Percentiles rank a stretch among this genome's conserved stretches.
These are phyloP conservation scores for Bombylius major DNA, from an alignment of 2,888 invertebrate species.

Conservation along the genomic window DNA sequence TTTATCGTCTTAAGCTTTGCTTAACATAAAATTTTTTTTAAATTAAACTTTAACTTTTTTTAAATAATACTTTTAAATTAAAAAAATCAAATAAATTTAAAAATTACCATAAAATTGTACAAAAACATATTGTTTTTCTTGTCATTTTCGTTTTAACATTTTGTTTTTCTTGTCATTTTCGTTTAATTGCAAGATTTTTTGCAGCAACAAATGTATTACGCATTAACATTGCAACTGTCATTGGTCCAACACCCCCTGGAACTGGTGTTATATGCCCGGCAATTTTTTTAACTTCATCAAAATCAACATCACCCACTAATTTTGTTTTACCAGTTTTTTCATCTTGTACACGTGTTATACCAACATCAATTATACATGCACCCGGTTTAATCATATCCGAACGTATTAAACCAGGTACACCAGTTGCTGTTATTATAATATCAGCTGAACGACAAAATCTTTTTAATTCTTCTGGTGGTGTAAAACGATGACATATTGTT, in stretches of 20 bases:
- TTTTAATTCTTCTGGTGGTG: conserved; percentile 62
- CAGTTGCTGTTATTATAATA: conserved; percentile 39
- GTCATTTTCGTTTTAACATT: not conserved
- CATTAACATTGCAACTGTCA: conserved; percentile 99
- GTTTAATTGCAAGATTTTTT: conserved; percentile 30
- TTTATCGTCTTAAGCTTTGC: no score
- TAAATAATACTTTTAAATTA: not conserved
- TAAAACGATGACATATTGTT: conserved; percentile 79
- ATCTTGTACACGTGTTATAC: conserved; percentile 60
- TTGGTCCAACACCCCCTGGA: conserved; percentile 95
- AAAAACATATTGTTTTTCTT: not conserved
- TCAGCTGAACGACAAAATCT: conserved; percentile 44
- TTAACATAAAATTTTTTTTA: no score
- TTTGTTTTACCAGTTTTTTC: conserved; percentile 50
- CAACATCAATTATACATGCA: conserved; percentile 80
- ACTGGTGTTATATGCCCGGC: conserved; percentile 91
- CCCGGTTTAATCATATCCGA: conserved; percentile 82
- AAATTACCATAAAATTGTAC: not conserved
- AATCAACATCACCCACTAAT: conserved; percentile 83
- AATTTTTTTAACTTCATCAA: conserved; percentile 47
- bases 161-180: not conserved
- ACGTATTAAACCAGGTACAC: conserved; percentile 60
- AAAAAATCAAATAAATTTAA: not conserved
- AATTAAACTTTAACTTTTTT: no score
- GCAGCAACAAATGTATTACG: conserved; percentile 77